Conservation (phyloP, 2,888 invertebrate genomes). For the Cataglyphis cursor region DNA sequence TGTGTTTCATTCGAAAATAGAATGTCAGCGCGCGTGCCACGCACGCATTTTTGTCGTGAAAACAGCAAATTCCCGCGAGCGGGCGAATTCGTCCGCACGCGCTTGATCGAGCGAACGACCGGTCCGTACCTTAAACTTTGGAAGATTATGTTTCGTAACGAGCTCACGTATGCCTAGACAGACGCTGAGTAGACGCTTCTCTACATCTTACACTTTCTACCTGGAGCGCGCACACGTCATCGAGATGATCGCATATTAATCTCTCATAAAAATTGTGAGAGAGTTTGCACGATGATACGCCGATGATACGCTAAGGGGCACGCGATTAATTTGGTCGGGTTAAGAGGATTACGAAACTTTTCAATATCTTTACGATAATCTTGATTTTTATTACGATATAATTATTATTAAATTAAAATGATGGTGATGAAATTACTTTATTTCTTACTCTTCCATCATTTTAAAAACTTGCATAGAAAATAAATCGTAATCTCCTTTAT, state of each 20-base stretch:
- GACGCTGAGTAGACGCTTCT: background rate
- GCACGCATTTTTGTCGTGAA: slow-evolving; percentile 82
- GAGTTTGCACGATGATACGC: background rate
- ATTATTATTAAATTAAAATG: background rate
- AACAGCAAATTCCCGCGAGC: slow-evolving; percentile 79
- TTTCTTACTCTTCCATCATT: background rate
- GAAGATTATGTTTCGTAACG: slow-evolving; percentile 47
- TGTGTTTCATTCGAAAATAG: slow-evolving; percentile 84
- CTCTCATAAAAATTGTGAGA: slow-evolving; percentile 22
- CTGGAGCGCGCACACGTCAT: background rate
- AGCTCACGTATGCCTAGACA: slow-evolving; percentile 8
- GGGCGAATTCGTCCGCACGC: slow-evolving; percentile 69
- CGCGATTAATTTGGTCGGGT: background rate
- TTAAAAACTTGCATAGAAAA: background rate
- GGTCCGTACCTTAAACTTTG: slow-evolving; percentile 36
- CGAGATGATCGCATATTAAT: slow-evolving; percentile 16
- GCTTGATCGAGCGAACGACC: slow-evolving; percentile 36
- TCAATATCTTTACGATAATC: background rate
- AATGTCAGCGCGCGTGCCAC: slow-evolving; percentile 82
- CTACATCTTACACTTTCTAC: background rate
- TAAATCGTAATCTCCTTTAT: background rate
- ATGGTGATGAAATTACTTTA: background rate
- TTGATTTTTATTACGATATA: background rate
- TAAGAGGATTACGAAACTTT: background rate
- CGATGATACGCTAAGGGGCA: background rate